Conservation (phyloP, 2,113 vertebrate species). For the Aphelocoma coerulescens region DNA sequence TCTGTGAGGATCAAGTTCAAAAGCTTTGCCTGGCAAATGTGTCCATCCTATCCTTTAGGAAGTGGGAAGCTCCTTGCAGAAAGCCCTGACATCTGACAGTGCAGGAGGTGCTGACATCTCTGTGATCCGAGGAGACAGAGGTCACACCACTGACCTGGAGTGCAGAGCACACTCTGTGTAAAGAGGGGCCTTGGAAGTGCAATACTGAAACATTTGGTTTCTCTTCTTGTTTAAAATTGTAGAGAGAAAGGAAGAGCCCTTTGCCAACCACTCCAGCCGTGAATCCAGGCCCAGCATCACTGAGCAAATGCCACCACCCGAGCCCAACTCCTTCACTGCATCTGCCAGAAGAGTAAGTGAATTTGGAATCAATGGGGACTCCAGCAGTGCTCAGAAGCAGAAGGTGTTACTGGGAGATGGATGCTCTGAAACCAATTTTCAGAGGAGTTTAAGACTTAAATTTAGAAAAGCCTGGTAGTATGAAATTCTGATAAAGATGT, state of each 20-base stretch:
- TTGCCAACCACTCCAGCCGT: conserved; percentile 65
- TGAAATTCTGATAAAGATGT: not conserved
- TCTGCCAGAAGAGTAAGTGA: conserved; percentile 74
- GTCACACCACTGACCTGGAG: not conserved
- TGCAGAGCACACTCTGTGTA: not conserved
- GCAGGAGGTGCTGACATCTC: not conserved
- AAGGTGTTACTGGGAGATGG: not conserved
- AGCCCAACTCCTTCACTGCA: conserved; percentile 64
- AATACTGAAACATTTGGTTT: conserved; percentile 34
- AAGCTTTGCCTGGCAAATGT: not conserved
- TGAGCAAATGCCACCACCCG: conserved; percentile 59
- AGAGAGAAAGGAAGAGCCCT: conserved; percentile 69
- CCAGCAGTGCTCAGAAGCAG: not conserved
- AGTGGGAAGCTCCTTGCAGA: not conserved
- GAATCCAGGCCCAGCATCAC: conserved; percentile 55
- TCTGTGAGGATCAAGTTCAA: not conserved
- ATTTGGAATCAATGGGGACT: not conserved
- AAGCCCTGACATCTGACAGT: not conserved
- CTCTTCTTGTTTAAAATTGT: conserved; percentile 50
- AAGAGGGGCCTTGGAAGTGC: not conserved
- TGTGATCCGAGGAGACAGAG: not conserved
- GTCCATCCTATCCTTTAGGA: accelerated
- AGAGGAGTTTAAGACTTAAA: not conserved
- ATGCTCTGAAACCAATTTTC: not conserved
- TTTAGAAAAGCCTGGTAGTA: not conserved